Percentiles rank a stretch among this genome's conserved stretches.
Conservation (phyloP, 2,113 vertebrate genomes). For the Callipepla squamata region DNA sequence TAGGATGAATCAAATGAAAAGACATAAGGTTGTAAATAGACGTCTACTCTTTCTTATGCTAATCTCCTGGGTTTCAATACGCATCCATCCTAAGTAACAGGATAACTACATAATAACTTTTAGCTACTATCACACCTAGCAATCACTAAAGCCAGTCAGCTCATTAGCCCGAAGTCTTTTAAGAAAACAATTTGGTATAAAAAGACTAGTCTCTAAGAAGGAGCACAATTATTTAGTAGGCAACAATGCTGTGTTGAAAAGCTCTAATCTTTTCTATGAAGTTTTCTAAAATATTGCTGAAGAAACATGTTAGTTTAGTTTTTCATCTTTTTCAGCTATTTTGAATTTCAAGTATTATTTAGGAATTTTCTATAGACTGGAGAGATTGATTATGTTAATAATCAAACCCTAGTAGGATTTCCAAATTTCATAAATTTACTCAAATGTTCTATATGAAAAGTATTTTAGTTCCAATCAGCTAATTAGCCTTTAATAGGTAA, state of each 20-base stretch:
- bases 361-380: not conserved
- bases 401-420: not conserved
- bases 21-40: slow-evolving; percentile 24
- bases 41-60: not conserved
- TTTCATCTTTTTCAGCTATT: not conserved
- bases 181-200: not conserved
- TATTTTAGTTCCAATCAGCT: not conserved
- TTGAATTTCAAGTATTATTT: not conserved
- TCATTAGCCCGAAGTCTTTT: slow-evolving; percentile 15
- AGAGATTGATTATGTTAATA: not conserved
- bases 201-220: not conserved
- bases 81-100: not conserved
- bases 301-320: not conserved
- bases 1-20: slow-evolving; percentile 37
- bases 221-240: not conserved
- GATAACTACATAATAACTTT: not conserved
- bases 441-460: not conserved
- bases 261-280: not conserved
- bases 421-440: not conserved
- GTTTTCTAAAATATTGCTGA: not conserved
- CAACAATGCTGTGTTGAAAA: not conserved
- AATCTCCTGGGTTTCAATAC: not conserved
- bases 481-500: not conserved
- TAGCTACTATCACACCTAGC: not conserved
- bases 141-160: not conserved